Base-by-base conservation (phyloP, 2,113 vertebrate genomes). In the Melanotaenia duboulayi region DNA sequence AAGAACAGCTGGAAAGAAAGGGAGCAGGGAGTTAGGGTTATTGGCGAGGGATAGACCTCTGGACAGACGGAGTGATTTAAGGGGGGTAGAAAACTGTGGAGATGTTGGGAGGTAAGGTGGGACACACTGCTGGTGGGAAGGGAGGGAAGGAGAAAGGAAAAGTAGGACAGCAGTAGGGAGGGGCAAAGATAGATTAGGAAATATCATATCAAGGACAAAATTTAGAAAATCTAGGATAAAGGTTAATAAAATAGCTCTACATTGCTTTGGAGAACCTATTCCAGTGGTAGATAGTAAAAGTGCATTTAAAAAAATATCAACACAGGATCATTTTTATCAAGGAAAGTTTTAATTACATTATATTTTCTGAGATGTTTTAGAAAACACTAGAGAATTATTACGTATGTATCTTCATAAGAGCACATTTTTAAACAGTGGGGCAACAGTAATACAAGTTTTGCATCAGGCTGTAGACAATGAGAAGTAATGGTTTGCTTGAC, bases 1-100 rank as follows among this genome's bases (percentile, higher is more conserved):
- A 40, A 56, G 71, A 89, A 71, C 83, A 84, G 85, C 74, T 81
- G 78, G 69, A 35, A 65, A 68, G 51, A 17, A 65, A 23, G 61
- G n/a, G 56, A 58, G 60, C 51, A 25, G 52, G 57, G 71, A 65
- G 51, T 1, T 24, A 74, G 71, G 74, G 64, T 71, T 66, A 70
- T 51, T 7, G 57, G 17, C 22, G 58, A 51, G 35, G 20, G 23
- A 16, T 22, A 22, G 28, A 51, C 48, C 8, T 44, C 56, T 35
- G 61, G 51, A 37, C 37, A 51, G 23, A 11, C 28, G 50, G 44
- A 74, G 51, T 40, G 20, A 68, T 35, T 46, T 35, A 35, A 8
- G 8, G 7, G 51, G 54, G 24, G 42, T 55, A 35, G 44, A 56
- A 59, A 62, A 64, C 51, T 20, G 20, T 28, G 28, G 17, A 23